Percentiles rank a stretch among this genome's conserved stretches.
These are phyloP conservation scores for Ichneumon xanthorius DNA, from an alignment of 2,888 invertebrate species.

Conservation along the genomic window DNA sequence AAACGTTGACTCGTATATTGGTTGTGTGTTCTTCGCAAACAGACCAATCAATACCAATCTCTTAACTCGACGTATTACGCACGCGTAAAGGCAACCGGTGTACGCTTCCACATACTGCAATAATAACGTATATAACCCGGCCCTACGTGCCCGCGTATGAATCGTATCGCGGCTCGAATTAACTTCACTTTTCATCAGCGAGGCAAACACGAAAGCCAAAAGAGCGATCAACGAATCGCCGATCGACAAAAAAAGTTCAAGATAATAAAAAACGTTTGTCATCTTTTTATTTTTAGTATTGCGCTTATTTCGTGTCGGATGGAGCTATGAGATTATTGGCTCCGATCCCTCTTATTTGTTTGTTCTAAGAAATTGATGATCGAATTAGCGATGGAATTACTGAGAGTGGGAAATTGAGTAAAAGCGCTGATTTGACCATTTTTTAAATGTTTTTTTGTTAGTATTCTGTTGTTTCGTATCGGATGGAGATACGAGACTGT, in stretches of 20 bases:
- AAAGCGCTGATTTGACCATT: too few species aligned
- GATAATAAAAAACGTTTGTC: not conserved
- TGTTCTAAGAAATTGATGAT: too few species aligned
- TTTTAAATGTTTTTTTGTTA: not conserved
- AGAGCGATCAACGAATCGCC: not conserved
- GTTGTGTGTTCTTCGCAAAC: conserved; percentile 83
- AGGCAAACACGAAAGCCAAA: conserved; percentile 26
- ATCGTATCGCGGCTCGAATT: conserved; percentile 36
- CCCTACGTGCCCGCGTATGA: conserved; percentile 18
- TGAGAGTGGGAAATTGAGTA: too few species aligned
- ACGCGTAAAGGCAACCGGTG: conserved; percentile 70
- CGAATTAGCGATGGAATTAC: too few species aligned
- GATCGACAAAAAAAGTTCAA: not conserved
- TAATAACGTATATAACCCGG: conserved; percentile 31
- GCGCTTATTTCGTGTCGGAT: too few species aligned
- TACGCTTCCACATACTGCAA: conserved; percentile 46
- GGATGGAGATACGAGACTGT: too few species aligned
- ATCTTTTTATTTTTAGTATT: not conserved
- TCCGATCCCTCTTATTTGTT: too few species aligned
- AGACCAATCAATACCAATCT: conserved; percentile 84
- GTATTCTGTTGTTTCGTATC: not conserved
- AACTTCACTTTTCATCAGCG: conserved; percentile 34
- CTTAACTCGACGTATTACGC: conserved; percentile 78
- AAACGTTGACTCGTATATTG: conserved; percentile 76
- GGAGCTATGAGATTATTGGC: too few species aligned